phyloP scores from a whole-genome alignment of 2,113 vertebrate species.

The Heterotilapia buettikoferi region DNA sequence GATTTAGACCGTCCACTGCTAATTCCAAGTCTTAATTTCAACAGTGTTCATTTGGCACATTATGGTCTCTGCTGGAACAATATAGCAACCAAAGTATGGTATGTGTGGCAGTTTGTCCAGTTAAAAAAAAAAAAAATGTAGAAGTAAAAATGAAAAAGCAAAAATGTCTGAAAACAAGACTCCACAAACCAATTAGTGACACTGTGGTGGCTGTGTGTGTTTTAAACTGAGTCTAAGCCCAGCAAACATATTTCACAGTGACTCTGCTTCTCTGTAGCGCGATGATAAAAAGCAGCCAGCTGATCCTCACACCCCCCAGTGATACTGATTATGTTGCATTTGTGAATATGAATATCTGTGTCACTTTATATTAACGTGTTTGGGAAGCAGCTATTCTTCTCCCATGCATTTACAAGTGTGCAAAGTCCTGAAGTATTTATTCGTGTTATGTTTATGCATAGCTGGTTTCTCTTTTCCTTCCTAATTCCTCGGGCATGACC shows the following conservation, averaged over 20 bases:
- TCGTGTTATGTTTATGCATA: constrained; percentile 14
- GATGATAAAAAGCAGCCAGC: neutral
- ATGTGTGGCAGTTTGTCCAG: neutral
- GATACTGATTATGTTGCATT: constrained; percentile 2
- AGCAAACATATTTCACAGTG: neutral
- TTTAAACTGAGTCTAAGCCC: neutral
- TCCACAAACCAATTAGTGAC: neutral
- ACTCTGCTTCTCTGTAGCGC: neutral
- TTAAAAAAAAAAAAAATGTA: rapidly evolving
- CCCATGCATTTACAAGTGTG: neutral
- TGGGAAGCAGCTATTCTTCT: neutral
- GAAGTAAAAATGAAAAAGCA: neutral
- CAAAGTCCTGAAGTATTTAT: neutral
- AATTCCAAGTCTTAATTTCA: neutral
- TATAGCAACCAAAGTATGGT: neutral
- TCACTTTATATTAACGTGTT: neutral
- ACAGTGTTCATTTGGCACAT: neutral
- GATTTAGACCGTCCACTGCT: neutral
- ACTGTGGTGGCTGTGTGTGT: neutral
- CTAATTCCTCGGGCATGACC: neutral
- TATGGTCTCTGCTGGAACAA: neutral
- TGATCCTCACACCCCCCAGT: neutral
- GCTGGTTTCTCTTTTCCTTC: neutral
- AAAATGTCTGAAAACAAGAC: neutral
- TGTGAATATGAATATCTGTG: neutral